phyloP scores from a whole-genome alignment of 2,888 invertebrate species.

The Dichetophora obliterata region DNA sequence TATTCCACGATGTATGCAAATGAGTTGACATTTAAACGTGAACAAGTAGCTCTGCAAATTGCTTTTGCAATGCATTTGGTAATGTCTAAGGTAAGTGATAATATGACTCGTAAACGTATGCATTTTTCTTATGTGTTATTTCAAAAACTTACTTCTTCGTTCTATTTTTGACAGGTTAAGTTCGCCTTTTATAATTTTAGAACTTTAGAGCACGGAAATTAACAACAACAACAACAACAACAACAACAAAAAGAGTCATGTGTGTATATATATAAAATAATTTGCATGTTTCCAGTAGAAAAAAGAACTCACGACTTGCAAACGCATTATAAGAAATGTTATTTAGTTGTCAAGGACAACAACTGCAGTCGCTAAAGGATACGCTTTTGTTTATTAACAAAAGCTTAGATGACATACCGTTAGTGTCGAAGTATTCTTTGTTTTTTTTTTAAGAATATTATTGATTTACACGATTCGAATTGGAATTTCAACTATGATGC shows the following conservation, averaged over 20 bases:
- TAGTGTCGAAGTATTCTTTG: background rate
- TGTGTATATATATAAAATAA: background rate
- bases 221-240: background rate
- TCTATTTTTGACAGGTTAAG: constrained; percentile 13
- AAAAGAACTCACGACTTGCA: background rate
- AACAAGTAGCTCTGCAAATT: background rate
- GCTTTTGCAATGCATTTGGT: constrained; percentile 2
- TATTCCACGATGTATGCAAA: background rate
- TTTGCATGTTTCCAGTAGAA: background rate
- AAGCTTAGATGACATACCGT: background rate
- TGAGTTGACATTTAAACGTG: background rate
- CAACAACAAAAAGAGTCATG: too few species aligned
- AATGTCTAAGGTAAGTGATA: constrained; percentile 35
- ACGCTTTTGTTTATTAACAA: background rate
- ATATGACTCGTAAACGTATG: background rate
- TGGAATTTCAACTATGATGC: constrained; percentile 6
- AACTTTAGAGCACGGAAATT: constrained; percentile 13
- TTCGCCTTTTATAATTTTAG: constrained; percentile 3
- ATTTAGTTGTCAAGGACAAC: constrained; percentile 44
- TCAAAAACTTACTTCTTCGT: constrained; percentile 4
- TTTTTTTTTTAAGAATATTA: background rate
- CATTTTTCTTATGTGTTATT: background rate
- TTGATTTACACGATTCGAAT: background rate
- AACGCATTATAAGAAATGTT: constrained; percentile 21
- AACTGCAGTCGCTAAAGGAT: constrained; percentile 12